phyloP scores from a whole-genome alignment of 2,797 vertebrate genomes.

The Triplophysa bombifrons region DNA sequence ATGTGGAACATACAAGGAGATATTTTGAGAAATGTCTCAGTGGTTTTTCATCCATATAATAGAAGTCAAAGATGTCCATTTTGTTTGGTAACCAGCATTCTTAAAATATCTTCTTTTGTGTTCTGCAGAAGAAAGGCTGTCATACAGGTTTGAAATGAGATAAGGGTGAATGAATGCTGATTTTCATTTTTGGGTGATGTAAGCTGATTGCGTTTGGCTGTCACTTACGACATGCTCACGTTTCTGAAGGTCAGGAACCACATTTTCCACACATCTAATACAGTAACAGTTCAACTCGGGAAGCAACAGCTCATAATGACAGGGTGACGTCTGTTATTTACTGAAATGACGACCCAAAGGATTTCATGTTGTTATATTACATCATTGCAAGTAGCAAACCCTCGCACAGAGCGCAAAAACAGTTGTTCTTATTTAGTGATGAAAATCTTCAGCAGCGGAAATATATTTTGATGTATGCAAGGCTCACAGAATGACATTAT shows the following conservation, averaged over 20 bases:
- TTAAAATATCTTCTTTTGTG: too few species aligned
- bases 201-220: neutral
- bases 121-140: too few species aligned
- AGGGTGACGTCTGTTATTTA: slow-evolving; percentile 1
- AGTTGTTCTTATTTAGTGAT: slow-evolving; percentile 27
- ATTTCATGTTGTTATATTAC: neutral
- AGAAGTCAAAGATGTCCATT: neutral
- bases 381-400: neutral
- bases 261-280: slow-evolving; percentile 16
- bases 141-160: too few species aligned
- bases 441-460: slow-evolving; percentile 16
- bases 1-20: too few species aligned
- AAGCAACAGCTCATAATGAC: neutral
- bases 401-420: neutral
- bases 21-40: too few species aligned
- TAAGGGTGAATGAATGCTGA: too few species aligned
- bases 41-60: neutral
- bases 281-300: neutral
- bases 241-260: slow-evolving; percentile 14
- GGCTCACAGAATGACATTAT: slow-evolving; percentile 15
- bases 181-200: too few species aligned
- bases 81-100: neutral
- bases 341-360: neutral
- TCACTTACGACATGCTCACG: neutral
- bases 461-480: neutral